phyloP scores from a whole-genome alignment of 2,888 invertebrate genomes.

The Alloplasta piceator region DNA sequence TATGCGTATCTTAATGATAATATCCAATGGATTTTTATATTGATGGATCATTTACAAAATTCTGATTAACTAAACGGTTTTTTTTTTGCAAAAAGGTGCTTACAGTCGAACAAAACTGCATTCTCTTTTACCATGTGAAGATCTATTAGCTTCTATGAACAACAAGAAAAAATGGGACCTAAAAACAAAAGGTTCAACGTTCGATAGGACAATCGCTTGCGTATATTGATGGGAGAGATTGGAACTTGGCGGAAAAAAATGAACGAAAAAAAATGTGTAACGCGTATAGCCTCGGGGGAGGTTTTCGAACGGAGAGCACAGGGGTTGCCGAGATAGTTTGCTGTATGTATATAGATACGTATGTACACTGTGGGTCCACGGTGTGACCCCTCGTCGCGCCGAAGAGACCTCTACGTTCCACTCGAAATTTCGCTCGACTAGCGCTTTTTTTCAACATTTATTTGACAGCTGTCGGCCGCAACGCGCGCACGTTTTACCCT shows the following conservation, averaged over 20 bases:
- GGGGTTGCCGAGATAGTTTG: slow-evolving; percentile 47
- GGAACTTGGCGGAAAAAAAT: slow-evolving; percentile 39
- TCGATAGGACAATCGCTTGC: slow-evolving; percentile 32
- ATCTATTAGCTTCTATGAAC: too few relatives aligned
- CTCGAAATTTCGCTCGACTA: slow-evolving; percentile 82
- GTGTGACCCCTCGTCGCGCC: slow-evolving; percentile 74
- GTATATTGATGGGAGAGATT: slow-evolving; percentile 38
- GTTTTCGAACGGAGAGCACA: slow-evolving; percentile 64
- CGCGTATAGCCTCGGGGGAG: slow-evolving; percentile 65
- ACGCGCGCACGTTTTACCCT: slow-evolving; percentile 74
- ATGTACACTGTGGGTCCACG: slow-evolving; percentile 74
- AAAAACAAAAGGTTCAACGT: too few relatives aligned
- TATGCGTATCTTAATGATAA: too few relatives aligned
- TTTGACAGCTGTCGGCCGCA: slow-evolving; percentile 83
- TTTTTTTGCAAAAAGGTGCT: too few relatives aligned
- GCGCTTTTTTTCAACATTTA: slow-evolving; percentile 82
- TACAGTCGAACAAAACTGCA: too few relatives aligned
- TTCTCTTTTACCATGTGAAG: too few relatives aligned
- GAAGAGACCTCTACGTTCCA: slow-evolving; percentile 72
- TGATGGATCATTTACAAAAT: too few relatives aligned
- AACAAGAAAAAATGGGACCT: too few relatives aligned
- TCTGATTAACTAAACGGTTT: too few relatives aligned
- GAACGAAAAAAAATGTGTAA: slow-evolving; percentile 55
- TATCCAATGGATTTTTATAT: too few relatives aligned
- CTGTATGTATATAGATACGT: slow-evolving; percentile 49